Base-by-base conservation (phyloP, 2,888 invertebrate genomes). In the Dasysyrphus albostriatus region DNA sequence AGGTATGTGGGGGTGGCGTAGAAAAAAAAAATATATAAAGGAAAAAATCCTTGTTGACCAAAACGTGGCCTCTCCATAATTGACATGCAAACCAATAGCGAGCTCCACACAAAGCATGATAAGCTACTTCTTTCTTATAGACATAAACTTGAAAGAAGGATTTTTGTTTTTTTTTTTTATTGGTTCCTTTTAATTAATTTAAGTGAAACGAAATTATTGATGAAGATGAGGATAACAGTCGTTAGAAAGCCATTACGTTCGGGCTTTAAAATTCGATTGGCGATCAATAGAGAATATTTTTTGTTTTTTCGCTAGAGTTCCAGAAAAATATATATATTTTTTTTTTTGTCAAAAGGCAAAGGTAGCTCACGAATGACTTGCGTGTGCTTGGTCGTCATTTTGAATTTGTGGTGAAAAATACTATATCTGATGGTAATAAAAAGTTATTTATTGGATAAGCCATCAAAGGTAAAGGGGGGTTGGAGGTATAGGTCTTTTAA, bases 201-300 rank as follows among this genome's bases (percentile, higher is more conserved):
- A 75, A 87, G 78, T 87, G 87, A 87, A 87, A 56, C 65, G 75
- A 75, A 83, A 82, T 87, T 79, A 83, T 78, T 87, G 87, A 83
- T 74, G 74, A 65, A 65, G 39, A 75, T 74, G 82, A 44, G 77
- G 74, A 78, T 70, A 70, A 58, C 47, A 77, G 74, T 87, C 78
- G 74, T 78, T 79, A 78, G 70, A 75, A 78, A 72, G 65, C 54
- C 58, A 82, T 87, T 75, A 87, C 67, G 51, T 75, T 87, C 44
- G 59, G 83, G 78, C 56, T 82, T 87, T 78, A 75, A 83, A 87
- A 82, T 73, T 76, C 76, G 76, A 77, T 80, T 72, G 51, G 44
- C 65, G 47, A 75, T 72, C 80, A 54, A 72, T 63, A 24, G 61
- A 51, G 42, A 54, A 61, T 44, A 59, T 24, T 72, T 69, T 47